These are phyloP conservation scores for Emberiza fucata DNA, from an alignment of 2,113 vertebrate genomes.

Conservation along the genomic window DNA sequence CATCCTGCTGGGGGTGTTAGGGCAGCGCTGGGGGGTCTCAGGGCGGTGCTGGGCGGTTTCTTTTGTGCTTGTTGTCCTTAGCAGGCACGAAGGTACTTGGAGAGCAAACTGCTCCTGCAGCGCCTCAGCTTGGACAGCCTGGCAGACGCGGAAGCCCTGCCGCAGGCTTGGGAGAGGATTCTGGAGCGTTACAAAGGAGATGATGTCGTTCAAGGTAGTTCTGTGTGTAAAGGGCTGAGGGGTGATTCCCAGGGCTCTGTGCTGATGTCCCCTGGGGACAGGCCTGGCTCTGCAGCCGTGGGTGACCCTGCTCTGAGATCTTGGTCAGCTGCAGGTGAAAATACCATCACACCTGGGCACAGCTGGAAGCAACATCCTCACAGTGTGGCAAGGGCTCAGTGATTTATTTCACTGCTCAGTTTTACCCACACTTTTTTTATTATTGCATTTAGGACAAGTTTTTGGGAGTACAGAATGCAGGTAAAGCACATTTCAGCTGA, in stretches of 20 bases:
- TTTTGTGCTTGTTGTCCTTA: constrained; percentile 46
- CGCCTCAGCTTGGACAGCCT: constrained; percentile 70
- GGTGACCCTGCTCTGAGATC: neutral
- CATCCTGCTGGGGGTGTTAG: constrained; percentile 73
- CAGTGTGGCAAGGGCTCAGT: accelerated
- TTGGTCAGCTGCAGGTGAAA: accelerated
- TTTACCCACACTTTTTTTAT: accelerated
- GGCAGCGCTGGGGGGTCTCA: neutral
- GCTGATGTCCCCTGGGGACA: neutral
- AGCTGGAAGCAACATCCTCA: accelerated
- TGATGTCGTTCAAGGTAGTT: constrained; percentile 74
- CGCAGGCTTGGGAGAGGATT: constrained; percentile 78
- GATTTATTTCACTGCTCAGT: accelerated
- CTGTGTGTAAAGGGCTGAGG: accelerated
- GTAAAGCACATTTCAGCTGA: neutral
- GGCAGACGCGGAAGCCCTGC: constrained; percentile 70
- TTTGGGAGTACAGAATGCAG: no score
- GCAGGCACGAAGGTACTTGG: constrained; percentile 73
- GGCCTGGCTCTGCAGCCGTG: neutral
- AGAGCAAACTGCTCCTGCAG: constrained; percentile 77
- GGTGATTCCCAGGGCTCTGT: accelerated
- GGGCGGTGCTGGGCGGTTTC: accelerated
- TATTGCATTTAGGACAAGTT: neutral
- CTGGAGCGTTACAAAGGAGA: constrained; percentile 60
- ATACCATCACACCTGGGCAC: accelerated